These are phyloP conservation scores for Zygothrica quintamaculata DNA, from an alignment of 2,888 invertebrate species.

Conservation along the genomic window DNA sequence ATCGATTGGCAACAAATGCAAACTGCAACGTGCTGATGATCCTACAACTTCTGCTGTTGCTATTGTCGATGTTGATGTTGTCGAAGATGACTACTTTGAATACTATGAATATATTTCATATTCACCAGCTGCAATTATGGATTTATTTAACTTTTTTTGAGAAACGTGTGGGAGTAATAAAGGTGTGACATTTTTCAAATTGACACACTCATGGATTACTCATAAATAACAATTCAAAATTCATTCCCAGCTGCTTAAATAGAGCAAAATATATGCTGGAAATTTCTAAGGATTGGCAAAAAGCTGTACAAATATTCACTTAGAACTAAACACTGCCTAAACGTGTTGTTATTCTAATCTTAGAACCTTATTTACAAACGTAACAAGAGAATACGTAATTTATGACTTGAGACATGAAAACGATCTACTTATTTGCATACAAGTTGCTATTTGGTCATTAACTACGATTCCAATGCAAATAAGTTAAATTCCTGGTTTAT, in stretches of 20 bases:
- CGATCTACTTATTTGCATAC: too few species aligned
- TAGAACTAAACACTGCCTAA: too few species aligned
- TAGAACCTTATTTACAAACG: too few species aligned
- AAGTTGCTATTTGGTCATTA: not conserved
- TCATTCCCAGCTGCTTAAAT: conserved; percentile 17
- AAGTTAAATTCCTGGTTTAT: conserved; percentile 9
- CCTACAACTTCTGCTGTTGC: not conserved
- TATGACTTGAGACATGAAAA: too few species aligned
- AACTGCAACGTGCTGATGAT: conserved; percentile 41
- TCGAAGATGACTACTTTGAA: conserved; percentile 16
- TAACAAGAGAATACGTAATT: too few species aligned
- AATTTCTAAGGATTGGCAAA: conserved; percentile 1
- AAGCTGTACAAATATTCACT: conserved; percentile 32
- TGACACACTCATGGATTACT: conserved; percentile 33
- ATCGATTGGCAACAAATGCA: conserved; percentile 24
- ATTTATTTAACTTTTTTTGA: too few species aligned
- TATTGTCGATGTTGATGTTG: conserved; percentile 1
- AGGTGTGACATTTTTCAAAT: conserved; percentile 5
- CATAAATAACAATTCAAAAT: conserved; percentile 21
- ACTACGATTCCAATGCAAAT: conserved; percentile 5
- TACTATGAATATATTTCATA: not conserved
- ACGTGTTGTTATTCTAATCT: too few species aligned
- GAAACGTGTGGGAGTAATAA: too few species aligned
- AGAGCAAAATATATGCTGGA: conserved; percentile 10
- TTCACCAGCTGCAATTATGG: too few species aligned